phyloP scores from a whole-genome alignment of 2,888 invertebrate genomes.

The Podabrus alpinus region DNA sequence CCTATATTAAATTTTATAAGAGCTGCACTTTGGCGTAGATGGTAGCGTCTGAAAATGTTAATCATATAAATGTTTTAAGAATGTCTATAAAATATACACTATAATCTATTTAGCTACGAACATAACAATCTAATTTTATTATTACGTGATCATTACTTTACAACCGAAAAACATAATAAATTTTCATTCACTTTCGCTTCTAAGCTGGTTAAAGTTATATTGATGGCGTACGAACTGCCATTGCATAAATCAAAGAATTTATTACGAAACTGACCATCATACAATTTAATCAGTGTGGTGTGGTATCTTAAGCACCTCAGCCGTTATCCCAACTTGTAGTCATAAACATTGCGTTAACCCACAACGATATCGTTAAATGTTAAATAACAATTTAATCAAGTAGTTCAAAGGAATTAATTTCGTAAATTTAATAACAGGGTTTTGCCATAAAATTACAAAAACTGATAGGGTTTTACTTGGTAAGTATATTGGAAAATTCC shows the following conservation, averaged over 20 bases:
- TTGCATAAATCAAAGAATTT: slow-evolving; percentile 21
- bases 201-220: not conserved
- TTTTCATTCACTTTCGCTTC: not conserved
- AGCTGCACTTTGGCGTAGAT: not conserved
- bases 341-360: slow-evolving; percentile 11
- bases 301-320: slow-evolving; percentile 1
- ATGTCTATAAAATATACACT: not conserved
- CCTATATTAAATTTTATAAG: too few species aligned
- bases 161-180: not conserved
- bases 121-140: not conserved
- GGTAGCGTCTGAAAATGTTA: not conserved
- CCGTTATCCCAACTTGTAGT: slow-evolving; percentile 4
- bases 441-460: not conserved
- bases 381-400: slow-evolving; percentile 3
- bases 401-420: slow-evolving; percentile 1
- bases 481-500: not conserved
- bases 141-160: not conserved
- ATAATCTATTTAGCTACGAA: not conserved
- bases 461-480: not conserved
- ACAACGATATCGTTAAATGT: slow-evolving; percentile 1
- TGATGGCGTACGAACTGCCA: slow-evolving; percentile 7
- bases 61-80: not conserved
- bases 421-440: not conserved
- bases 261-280: slow-evolving; percentile 19
- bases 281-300: slow-evolving; percentile 23